A percentile compares a stretch with the other conserved stretches of the same genome.
phyloP scores from a whole-genome alignment of 2,888 invertebrate genomes.

The Hypomecis punctinalis region DNA sequence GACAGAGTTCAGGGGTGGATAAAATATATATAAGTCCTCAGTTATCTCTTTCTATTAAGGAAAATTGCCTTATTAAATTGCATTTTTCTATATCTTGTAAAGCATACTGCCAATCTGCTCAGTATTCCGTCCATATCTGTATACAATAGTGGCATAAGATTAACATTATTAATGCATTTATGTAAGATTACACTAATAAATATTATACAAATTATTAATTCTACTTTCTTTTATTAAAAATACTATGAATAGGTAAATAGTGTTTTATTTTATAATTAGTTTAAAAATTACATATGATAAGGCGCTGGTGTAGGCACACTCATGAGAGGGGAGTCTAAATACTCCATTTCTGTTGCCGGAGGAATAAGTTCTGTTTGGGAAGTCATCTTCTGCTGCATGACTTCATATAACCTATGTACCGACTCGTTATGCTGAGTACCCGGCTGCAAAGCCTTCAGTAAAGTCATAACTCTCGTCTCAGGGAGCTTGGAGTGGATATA shows the following conservation, averaged over 20 bases:
- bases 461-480: conserved; percentile 89
- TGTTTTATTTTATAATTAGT: conserved; percentile 46
- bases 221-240: conserved; percentile 47
- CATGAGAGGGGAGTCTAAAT: conserved; percentile 93
- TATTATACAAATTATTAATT: conserved; percentile 62
- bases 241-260: conserved; percentile 40
- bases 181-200: conserved; percentile 75
- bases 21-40: no score
- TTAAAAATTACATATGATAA: conserved; percentile 76
- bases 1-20: no score
- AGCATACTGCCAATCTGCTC: conserved; percentile 29
- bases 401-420: conserved; percentile 91
- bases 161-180: conserved; percentile 53
- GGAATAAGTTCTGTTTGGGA: conserved; percentile 87
- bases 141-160: conserved; percentile 30
- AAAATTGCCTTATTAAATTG: not conserved
- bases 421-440: conserved; percentile 93
- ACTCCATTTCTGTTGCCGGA: conserved; percentile 88
- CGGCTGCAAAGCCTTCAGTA: conserved; percentile 92
- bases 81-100: conserved; percentile 13
- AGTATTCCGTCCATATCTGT: conserved; percentile 29
- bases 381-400: conserved; percentile 91
- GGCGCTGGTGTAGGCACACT: conserved; percentile 93
- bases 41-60: conserved; percentile 7
- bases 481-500: conserved; percentile 95